Evolutionary conservation across 2,113 vertebrate genomes (phyloP).

Genomic region (Petaurus breviceps): DNA sequence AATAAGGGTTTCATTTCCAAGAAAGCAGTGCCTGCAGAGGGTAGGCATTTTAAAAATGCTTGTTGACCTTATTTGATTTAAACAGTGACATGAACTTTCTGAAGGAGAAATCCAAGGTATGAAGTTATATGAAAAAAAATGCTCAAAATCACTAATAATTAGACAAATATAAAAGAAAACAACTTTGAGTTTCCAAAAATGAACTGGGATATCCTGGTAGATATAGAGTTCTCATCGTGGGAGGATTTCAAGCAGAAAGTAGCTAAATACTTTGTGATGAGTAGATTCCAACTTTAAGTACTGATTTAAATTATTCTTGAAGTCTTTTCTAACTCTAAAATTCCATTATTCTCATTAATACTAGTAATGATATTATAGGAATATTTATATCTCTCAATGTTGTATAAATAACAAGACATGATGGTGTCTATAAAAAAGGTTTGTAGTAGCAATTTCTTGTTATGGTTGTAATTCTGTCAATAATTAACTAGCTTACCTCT

Average conservation of each 20-base stretch:
- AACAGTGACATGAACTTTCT: neutral
- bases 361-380: neutral
- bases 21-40: neutral
- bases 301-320: neutral
- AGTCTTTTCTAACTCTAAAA: neutral
- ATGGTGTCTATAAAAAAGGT: neutral
- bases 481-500: neutral
- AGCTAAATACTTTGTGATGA: neutral
- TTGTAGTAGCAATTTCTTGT: neutral
- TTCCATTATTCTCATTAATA: neutral
- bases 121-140: neutral
- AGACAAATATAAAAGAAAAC: neutral
- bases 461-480: neutral
- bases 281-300: neutral
- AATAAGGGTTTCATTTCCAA: neutral
- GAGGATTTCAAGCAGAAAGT: neutral
- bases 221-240: too few relatives aligned
- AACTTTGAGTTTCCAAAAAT: neutral
- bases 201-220: too few relatives aligned
- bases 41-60: neutral
- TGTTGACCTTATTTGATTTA: neutral
- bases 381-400: too few relatives aligned
- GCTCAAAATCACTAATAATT: neutral
- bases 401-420: neutral
- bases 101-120: neutral